Evolutionary conservation across 1,140 invertebrate genomes (phyloP).

Genomic region (Aphelenchoides fujianensis): DNA sequence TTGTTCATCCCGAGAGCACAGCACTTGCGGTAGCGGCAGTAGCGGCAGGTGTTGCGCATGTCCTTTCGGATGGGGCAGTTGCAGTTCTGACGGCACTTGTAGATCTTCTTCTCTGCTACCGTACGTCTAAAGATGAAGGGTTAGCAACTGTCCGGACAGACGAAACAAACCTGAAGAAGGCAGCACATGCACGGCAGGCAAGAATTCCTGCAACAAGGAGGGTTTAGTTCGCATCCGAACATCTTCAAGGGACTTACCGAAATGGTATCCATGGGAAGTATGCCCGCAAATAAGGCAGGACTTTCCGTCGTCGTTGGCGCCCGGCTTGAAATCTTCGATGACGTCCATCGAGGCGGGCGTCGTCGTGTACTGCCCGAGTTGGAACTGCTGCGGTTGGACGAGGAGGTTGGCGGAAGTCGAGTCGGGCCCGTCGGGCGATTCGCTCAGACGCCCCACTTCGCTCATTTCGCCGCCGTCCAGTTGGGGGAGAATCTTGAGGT

Average conservation of each 20-base stretch:
- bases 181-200: constrained; percentile 29
- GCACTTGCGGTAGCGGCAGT: constrained; percentile 46
- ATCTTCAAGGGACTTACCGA: too few species aligned
- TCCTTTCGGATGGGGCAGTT: constrained; percentile 42
- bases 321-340: neutral
- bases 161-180: constrained; percentile 49
- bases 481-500: neutral
- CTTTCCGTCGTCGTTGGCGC: constrained; percentile 10
- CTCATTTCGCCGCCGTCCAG: neutral
- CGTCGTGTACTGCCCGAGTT: neutral
- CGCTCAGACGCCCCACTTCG: neutral
- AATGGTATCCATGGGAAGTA: constrained; percentile 46
- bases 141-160: too few species aligned
- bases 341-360: neutral
- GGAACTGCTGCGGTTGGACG: neutral
- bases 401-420: too few species aligned
- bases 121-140: too few species aligned
- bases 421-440: neutral
- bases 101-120: constrained; percentile 45
- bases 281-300: constrained; percentile 43
- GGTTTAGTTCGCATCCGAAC: too few species aligned
- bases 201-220: too few species aligned
- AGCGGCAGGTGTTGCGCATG: constrained; percentile 46
- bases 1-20: constrained; percentile 46
- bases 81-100: constrained; percentile 45